Evolutionary conservation across 2,113 vertebrate species (phyloP).

Genomic region (Ranitomeya variabilis): DNA sequence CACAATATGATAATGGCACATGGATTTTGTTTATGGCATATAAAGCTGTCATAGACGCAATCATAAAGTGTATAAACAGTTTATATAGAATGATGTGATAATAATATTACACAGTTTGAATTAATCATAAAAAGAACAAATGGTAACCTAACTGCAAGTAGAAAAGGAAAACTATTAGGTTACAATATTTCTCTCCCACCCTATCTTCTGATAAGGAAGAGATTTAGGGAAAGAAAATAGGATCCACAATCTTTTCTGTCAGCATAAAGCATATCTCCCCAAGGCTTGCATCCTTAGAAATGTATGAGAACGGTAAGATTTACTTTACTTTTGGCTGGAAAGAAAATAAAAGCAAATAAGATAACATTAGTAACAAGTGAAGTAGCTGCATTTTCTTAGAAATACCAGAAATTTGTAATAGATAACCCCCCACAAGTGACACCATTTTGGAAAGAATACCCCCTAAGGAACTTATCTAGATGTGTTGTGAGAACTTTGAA

Average conservation of each 20-base stretch:
- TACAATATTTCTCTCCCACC: neutral
- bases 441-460: too few relatives aligned
- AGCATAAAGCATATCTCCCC: neutral
- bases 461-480: too few relatives aligned
- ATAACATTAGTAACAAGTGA: neutral
- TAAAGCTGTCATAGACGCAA: slow-evolving; percentile 5
- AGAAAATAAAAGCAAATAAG: neutral
- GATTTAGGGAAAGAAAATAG: neutral
- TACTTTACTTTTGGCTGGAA: neutral
- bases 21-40: slow-evolving; percentile 4
- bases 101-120: slow-evolving; percentile 7
- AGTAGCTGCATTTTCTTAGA: too few relatives aligned
- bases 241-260: neutral
- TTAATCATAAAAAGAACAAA: neutral
- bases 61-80: slow-evolving; percentile 16
- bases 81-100: slow-evolving; percentile 22
- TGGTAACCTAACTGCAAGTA: neutral
- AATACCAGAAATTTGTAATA: too few relatives aligned
- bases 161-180: neutral
- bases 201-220: neutral
- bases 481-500: too few relatives aligned
- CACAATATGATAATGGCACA: slow-evolving; percentile 8
- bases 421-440: too few relatives aligned
- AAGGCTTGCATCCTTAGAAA: neutral
- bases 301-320: neutral